Evolutionary conservation across 2,888 invertebrate genomes (phyloP), one percentile per base, ranked within the genome.

Genomic region (Caenorhabditis becei): DNA sequence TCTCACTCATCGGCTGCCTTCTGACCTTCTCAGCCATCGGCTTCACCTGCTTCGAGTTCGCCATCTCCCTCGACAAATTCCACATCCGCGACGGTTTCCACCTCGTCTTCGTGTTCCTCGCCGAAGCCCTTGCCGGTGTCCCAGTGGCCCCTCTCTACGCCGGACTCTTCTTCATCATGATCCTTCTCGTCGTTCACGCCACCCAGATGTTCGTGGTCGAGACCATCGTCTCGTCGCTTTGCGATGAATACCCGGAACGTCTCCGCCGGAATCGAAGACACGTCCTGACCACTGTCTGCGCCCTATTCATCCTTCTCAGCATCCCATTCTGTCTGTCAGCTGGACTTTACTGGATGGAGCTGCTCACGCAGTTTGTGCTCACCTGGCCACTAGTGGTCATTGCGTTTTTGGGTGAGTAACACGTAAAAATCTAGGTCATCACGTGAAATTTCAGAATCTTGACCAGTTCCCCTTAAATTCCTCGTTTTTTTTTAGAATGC

Each of bases 101-200:
- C 65, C 92, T 96, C 83, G 95, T 95, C 0, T 95, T 96, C 89
- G 94, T 95, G 79, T 95, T 95, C n/a, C 95, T 95, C 91, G 95
- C 95, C 0, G 96, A 96, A 92, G 93, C 93, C 1, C 94, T 96
- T 0, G 94, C 95, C 0, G 93, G 84, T 54, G 92, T 96, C 81
- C 95, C 95, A 0, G 93, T 95, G 0, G 94, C 95, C 0, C 95
- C 95, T 0, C 92, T 95, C 10, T 95, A 95, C 95, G 94, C 95
- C 7, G 93, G 95, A 67, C 92, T 95, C 3, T 95, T 95, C 92
- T 95, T 95, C 91, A 93, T 95, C 69, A 95, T 91, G 89, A 79
- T 91, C 49, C 80, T 89, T 10, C 79, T 90, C 47, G 80, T 91
- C 62, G 86, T 89, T 4, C 88, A 90, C 28, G 88, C 89, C 66